A percentile compares a stretch with the other conserved stretches of the same genome.
Conservation (phyloP, 2,797 vertebrate genomes). For the Acropternis orthonyx region DNA sequence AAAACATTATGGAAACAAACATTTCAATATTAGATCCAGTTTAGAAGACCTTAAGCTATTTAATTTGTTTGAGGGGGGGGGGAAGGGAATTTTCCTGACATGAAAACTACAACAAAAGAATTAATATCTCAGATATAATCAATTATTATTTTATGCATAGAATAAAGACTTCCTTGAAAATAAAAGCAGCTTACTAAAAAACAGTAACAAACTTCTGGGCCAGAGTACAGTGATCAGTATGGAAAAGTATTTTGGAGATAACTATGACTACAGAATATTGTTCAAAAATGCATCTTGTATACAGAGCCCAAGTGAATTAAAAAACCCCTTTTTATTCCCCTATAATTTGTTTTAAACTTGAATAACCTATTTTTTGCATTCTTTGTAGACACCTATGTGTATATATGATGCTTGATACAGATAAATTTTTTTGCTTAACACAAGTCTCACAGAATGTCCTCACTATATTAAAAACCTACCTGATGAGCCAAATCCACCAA, state of each 20-base stretch:
- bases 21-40: background rate
- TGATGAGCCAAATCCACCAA: constrained; percentile 95
- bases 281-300: background rate
- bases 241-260: background rate
- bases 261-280: background rate
- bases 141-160: background rate
- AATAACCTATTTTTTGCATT: background rate
- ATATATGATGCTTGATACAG: background rate
- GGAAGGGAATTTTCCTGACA: background rate
- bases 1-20: background rate
- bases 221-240: background rate
- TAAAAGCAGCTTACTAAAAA: background rate
- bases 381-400: background rate
- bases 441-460: constrained; percentile 30
- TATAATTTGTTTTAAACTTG: background rate
- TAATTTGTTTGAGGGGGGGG: background rate
- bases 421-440: constrained; percentile 2
- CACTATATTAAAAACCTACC: constrained; percentile 79
- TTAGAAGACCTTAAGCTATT: background rate
- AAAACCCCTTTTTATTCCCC: background rate
- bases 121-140: background rate
- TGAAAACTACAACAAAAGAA: background rate
- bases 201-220: background rate
- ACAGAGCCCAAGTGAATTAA: background rate
- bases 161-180: background rate